Evolutionary conservation across 2,113 vertebrate species (phyloP), one percentile per base, ranked within the genome.

Genomic region (Pogonocichla stellata): DNA sequence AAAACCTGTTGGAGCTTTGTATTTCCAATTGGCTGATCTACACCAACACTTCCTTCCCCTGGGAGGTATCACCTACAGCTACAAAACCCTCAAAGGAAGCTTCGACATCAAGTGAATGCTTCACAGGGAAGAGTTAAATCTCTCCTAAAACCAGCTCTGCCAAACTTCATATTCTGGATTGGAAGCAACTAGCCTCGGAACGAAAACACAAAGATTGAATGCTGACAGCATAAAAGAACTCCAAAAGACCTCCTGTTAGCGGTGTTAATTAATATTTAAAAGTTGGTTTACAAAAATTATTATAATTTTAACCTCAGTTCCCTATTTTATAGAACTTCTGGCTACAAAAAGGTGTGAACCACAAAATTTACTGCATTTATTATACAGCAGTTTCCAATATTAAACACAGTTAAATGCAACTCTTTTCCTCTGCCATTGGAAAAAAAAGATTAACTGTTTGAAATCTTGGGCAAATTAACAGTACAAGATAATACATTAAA

Each of bases 91-190:
- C 53, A 72, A 80, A 96, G 91, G 29, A 81, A 96, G 67, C 15
- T 88, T 34, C 1, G 0, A 77, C 73, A 93, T 58, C 56, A 67
- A 89, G 36, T 31, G 56, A 85, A 74, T 34, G 24, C 50, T 80
- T 57, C 89, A 67, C 17, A 80, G 56, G 36, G 75, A 96, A 95
- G 92, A 84, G 96, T 96, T 96, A 95, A 95, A 86, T 36, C 74
- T 88, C 89, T 96, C 65, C 91, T 74, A 71, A 90, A 90, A 77
- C 33, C 57, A 86, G 75, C 81, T 83, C 74, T 95, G 96, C 93
- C 96, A 97, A 97, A 96, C 86, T 86, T 95, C 96, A 92, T 81
- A 92, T 95, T 95, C 86, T 94, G 96, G 58, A 94, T 31, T 97
- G 88, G 79, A 96, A 96, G 73, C 83, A 97, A 79, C 70, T 56